A percentile compares a stretch with the other conserved stretches of the same genome.
Evolutionary conservation across 2,113 vertebrate species (phyloP).

Genomic region (Upupa epops): DNA sequence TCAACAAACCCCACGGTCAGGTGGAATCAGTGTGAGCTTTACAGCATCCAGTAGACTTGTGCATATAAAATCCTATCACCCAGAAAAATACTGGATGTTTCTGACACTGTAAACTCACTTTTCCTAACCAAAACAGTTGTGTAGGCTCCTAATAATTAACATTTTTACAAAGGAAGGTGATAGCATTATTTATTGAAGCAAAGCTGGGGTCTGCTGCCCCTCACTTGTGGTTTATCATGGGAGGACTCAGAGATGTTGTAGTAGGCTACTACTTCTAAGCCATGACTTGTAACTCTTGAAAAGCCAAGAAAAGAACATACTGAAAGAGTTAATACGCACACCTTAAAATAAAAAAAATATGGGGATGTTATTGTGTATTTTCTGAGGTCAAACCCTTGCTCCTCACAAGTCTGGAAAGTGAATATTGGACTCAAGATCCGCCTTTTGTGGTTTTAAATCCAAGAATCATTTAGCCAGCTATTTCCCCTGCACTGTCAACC

Average conservation of each 20-base stretch:
- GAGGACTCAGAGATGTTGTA: background rate
- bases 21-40: background rate
- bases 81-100: rapidly evolving
- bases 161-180: background rate
- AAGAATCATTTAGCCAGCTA: background rate
- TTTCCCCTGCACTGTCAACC: slow-evolving; percentile 39
- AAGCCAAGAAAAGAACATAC: background rate
- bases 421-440: background rate
- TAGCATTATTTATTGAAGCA: background rate
- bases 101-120: background rate
- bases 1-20: background rate
- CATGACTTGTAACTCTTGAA: background rate
- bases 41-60: background rate
- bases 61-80: background rate
- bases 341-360: background rate
- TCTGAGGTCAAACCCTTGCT: slow-evolving; percentile 14
- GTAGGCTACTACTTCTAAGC: background rate
- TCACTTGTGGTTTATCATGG: background rate
- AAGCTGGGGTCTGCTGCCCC: background rate
- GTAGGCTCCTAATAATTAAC: background rate
- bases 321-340: background rate
- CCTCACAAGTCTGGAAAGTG: slow-evolving; percentile 32
- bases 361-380: background rate
- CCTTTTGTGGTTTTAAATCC: slow-evolving; percentile 25
- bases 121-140: background rate